Percentiles rank a stretch among this genome's conserved stretches.
Evolutionary conservation across 2,113 vertebrate genomes (phyloP).

Genomic region (Perca flavescens): DNA sequence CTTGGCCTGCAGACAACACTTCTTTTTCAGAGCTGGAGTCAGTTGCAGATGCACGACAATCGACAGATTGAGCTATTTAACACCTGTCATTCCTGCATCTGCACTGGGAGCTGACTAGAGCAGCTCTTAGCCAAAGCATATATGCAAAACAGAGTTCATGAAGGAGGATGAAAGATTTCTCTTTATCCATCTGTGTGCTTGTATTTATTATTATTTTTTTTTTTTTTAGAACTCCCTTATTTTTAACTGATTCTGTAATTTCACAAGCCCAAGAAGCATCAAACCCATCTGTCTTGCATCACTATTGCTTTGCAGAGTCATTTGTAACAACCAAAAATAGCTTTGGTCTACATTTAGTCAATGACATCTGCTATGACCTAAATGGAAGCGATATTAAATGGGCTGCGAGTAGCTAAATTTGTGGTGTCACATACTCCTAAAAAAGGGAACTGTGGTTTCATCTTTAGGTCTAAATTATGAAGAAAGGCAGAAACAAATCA

Average conservation of each 20-base stretch:
- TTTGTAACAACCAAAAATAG: conserved; percentile 76
- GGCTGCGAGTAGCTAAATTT: conserved; percentile 61
- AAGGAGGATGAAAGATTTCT: conserved; percentile 29
- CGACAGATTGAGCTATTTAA: conserved; percentile 60
- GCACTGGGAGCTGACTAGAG: conserved; percentile 21
- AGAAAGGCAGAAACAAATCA: not conserved
- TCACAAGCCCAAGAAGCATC: conserved; percentile 42
- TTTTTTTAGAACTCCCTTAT: conserved; percentile 8
- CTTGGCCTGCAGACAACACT: conserved; percentile 73
- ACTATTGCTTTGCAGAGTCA: conserved; percentile 70
- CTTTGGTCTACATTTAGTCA: conserved; percentile 77
- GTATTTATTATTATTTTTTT: no score
- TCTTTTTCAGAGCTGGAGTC: conserved; percentile 67
- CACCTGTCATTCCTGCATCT: conserved; percentile 62
- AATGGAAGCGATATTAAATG: conserved; percentile 70
- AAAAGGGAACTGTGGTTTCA: conserved; percentile 39
- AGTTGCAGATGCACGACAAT: conserved; percentile 53
- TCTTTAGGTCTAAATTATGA: conserved; percentile 19
- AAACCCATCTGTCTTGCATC: conserved; percentile 59
- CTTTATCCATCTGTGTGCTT: conserved; percentile 27
- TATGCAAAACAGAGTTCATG: conserved; percentile 37
- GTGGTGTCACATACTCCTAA: conserved; percentile 38
- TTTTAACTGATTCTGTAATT: conserved; percentile 42
- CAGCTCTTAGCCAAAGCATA: conserved; percentile 35
- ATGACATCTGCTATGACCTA: conserved; percentile 74